Conservation (phyloP, 2,888 invertebrate genomes). For the Punctoribates punctum region DNA sequence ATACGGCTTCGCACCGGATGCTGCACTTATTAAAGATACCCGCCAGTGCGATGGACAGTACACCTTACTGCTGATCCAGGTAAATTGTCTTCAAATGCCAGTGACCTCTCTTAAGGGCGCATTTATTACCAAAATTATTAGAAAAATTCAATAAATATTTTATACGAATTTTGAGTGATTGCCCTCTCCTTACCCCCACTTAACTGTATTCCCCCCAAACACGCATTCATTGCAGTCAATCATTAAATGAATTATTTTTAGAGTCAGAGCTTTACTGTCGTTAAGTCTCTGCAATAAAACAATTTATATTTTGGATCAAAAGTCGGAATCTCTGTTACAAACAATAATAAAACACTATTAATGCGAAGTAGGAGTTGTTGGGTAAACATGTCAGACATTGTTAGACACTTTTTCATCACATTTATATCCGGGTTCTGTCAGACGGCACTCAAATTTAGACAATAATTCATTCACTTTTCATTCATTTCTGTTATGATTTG, state of each 20-base stretch:
- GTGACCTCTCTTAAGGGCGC: no score
- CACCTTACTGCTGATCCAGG: constrained; percentile 38
- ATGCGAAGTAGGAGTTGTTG: not conserved
- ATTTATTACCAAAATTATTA: no score
- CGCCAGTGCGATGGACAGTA: constrained; percentile 28
- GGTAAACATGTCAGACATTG: constrained; percentile 8
- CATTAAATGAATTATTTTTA: no score
- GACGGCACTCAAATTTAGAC: not conserved
- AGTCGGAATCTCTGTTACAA: not conserved
- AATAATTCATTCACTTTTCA: constrained; percentile 10
- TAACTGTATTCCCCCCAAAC: no score
- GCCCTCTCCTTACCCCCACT: no score
- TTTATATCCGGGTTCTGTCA: constrained; percentile 19
- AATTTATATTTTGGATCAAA: no score
- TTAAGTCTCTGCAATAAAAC: no score
- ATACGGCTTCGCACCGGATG: constrained; percentile 36
- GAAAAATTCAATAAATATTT: not conserved
- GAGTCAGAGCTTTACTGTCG: no score
- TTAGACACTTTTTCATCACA: not conserved
- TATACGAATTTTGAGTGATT: no score
- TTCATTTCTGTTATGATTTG: not conserved
- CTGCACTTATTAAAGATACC: constrained; percentile 35
- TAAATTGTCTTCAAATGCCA: not conserved
- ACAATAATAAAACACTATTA: not conserved
- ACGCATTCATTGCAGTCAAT: no score